Evolutionary conservation across 2,888 invertebrate genomes (phyloP).

Genomic region (Hirtodrosophila trivittata): DNA sequence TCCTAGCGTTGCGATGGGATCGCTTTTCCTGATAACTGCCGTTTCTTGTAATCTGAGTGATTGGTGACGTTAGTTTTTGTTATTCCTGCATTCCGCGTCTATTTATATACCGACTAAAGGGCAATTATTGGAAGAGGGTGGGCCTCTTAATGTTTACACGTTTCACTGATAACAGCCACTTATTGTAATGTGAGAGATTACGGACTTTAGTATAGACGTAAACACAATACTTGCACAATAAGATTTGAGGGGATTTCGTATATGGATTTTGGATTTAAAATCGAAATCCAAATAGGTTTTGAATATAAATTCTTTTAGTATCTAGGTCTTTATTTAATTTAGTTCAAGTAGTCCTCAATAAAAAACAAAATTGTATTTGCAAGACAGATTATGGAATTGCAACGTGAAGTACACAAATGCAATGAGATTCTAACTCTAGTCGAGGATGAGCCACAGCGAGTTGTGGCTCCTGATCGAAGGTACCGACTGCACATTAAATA

Average conservation of each 20-base stretch:
- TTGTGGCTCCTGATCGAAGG: too few relatives aligned
- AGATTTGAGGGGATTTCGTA: too few relatives aligned
- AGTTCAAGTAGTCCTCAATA: not conserved
- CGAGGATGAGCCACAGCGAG: too few relatives aligned
- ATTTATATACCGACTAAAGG: constrained; percentile 27
- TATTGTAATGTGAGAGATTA: too few relatives aligned
- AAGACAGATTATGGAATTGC: constrained; percentile 1
- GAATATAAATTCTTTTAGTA: too few relatives aligned
- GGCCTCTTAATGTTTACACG: not conserved
- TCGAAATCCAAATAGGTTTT: too few relatives aligned
- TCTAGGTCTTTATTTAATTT: not conserved
- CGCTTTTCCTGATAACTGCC: constrained; percentile 29
- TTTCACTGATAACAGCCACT: too few relatives aligned
- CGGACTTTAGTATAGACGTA: too few relatives aligned
- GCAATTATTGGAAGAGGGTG: constrained; percentile 4
- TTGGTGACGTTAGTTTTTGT: constrained; percentile 47
- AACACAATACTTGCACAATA: too few relatives aligned
- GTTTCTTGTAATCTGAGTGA: constrained; percentile 23
- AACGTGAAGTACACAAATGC: not conserved
- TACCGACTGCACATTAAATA: too few relatives aligned
- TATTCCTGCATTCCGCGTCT: constrained; percentile 19
- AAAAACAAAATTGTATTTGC: constrained; percentile 6
- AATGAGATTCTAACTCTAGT: too few relatives aligned
- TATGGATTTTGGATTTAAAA: too few relatives aligned
- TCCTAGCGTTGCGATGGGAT: constrained; percentile 12